Evolutionary conservation across 2,113 vertebrate genomes (phyloP).

Genomic region (Chrysochloris asiatica): DNA sequence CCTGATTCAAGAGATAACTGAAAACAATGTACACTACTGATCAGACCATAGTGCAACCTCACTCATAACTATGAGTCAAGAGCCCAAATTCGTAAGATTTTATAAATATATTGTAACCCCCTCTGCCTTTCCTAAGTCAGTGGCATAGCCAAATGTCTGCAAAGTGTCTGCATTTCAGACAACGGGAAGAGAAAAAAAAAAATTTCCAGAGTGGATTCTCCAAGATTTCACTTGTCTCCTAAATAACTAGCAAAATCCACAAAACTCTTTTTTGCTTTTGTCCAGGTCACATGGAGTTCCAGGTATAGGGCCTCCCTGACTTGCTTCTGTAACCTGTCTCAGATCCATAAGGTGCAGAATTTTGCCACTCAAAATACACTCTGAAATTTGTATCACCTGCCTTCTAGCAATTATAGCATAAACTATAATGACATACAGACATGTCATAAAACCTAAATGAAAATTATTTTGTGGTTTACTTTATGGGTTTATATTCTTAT

Average conservation of each 20-base stretch:
- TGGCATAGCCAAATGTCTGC: too few relatives aligned
- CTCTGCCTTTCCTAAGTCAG: neutral
- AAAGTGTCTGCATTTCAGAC: constrained; percentile 4
- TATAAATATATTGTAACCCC: neutral
- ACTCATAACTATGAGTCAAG: neutral
- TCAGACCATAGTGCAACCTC: neutral
- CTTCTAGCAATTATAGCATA: constrained; percentile 12
- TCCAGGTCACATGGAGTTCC: too few relatives aligned
- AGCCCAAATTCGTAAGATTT: neutral
- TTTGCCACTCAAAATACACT: constrained; percentile 4
- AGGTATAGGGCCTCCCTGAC: neutral
- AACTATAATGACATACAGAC: neutral
- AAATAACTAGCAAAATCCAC: neutral
- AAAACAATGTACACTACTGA: neutral
- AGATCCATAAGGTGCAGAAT: neutral
- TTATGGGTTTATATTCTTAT: neutral
- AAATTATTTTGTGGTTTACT: constrained; percentile 31
- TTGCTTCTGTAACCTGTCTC: neutral
- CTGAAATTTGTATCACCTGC: neutral
- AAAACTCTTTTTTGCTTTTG: neutral
- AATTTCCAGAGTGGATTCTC: neutral
- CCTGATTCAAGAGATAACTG: neutral
- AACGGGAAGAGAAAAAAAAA: neutral
- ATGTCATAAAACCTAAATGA: neutral
- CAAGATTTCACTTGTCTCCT: neutral